Evolutionary conservation across 2,888 invertebrate species (phyloP), one percentile per base, ranked within the genome.

Genomic region (Teleiodes luculella): DNA sequence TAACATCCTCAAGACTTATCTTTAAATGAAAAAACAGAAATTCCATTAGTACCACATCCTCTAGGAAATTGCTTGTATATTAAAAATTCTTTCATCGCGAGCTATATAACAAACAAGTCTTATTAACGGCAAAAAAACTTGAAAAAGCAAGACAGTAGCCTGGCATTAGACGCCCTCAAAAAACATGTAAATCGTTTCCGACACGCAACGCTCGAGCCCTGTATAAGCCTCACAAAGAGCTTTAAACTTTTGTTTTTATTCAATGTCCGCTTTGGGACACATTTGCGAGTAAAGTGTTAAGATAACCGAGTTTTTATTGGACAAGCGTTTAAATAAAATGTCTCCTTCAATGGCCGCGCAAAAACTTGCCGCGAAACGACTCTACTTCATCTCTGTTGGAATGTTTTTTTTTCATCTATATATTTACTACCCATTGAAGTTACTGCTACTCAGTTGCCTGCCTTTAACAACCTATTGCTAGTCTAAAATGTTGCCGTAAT

Each of bases 121-220:
- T 67, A 76, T 67, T 72, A 71, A 64, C 69, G 65, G 68, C 67
- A 60, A 72, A 70, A 77, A 72, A 74, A 78, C 74, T 70, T 67
- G 68, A 65, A 64, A 70, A 74, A 81, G 81, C 81, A 80, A 85
- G 79, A 85, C 85, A 76, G 86, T 83, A 86, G 86, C 85, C 61
- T 63, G 60, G 68, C 72, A 74, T 80, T 78, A 80, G 75, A 71
- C 73, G 64, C 66, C 72, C 69, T 64, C 73, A 80, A 79, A 79
- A 80, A 76, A 78, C 74, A 76, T 82, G 85, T 86, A 86, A 86
- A 86, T 83, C 76, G 83, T 80, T 76, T 66, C 58, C 59, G 64
- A 66, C 86, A 87, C 85, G 86, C 86, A 82, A 86, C 75, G 56
- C 67, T 68, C 61, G 68, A 76, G 75, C 69, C 73, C 63, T 53